Percentiles rank a stretch among this genome's conserved stretches.
These are phyloP conservation scores for Nannospalax galili DNA, from an alignment of 2,113 vertebrate species.

Conservation along the genomic window DNA sequence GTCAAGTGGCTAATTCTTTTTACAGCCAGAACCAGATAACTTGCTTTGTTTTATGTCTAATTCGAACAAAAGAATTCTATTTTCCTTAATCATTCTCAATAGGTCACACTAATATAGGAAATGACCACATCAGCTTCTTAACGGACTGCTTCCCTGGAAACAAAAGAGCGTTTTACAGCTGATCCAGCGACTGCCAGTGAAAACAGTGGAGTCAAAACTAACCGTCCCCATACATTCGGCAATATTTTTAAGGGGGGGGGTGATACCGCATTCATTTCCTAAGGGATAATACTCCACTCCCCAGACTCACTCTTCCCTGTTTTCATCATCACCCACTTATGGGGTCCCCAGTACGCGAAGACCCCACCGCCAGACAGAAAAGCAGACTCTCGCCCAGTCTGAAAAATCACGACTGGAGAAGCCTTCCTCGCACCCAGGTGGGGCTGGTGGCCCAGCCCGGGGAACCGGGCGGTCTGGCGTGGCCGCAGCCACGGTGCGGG, in stretches of 20 bases:
- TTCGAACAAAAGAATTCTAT: conserved; percentile 44
- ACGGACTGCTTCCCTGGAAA: conserved; percentile 51
- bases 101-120: conserved; percentile 43
- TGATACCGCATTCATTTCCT: not conserved
- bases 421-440: not conserved
- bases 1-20: not conserved
- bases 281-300: not conserved
- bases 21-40: not conserved
- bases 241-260: not conserved
- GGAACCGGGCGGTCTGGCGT: not conserved
- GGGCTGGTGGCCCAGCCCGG: not conserved
- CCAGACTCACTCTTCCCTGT: conserved; percentile 1
- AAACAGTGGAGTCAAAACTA: conserved; percentile 4
- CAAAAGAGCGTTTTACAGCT: conserved; percentile 65
- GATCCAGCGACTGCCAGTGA: conserved; percentile 15
- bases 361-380: not conserved
- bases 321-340: not conserved
- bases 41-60: conserved; percentile 29
- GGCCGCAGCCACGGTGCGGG: not conserved
- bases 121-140: conserved; percentile 65
- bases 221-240: not conserved
- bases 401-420: not conserved
- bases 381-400: not conserved
- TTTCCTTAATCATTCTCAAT: conserved; percentile 51
- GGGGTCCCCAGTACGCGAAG: not conserved